Evolutionary conservation across 1,140 invertebrate species (phyloP).

Genomic region (Aethina tumida): DNA sequence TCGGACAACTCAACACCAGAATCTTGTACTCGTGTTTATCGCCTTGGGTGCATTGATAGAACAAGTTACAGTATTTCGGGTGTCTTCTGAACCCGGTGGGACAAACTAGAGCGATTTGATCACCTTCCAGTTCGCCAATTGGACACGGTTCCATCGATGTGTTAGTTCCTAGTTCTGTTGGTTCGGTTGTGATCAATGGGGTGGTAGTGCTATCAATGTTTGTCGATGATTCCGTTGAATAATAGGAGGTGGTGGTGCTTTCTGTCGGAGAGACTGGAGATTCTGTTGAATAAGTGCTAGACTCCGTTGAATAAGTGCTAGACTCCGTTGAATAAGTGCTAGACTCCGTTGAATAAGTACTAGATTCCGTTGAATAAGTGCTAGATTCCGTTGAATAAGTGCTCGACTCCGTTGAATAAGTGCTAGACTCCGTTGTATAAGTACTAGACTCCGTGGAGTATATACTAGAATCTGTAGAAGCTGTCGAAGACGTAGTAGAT

Average conservation of each 20-base stretch:
- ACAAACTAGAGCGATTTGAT: constrained; percentile 62
- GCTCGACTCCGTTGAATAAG: too few species aligned
- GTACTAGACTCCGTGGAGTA: not conserved
- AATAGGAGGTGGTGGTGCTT: constrained; percentile 1
- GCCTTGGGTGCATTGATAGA: constrained; percentile 69
- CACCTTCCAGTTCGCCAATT: constrained; percentile 39
- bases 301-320: constrained; percentile 2
- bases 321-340: constrained; percentile 1
- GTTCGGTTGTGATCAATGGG: not conserved
- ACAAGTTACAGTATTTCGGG: constrained; percentile 72
- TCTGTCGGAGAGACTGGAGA: constrained; percentile 4
- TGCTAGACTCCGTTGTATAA: too few species aligned
- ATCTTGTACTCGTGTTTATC: constrained; percentile 60
- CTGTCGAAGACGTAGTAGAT: not conserved
- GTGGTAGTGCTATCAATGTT: not conserved
- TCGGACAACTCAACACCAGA: constrained; percentile 61
- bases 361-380: constrained; percentile 4
- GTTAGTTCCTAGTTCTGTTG: not conserved
- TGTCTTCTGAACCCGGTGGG: constrained; percentile 73
- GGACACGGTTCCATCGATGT: constrained; percentile 23
- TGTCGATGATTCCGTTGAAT: constrained; percentile 4
- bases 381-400: constrained; percentile 9
- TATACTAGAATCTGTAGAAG: not conserved
- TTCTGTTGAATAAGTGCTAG: too few species aligned
- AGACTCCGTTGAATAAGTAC: constrained; percentile 8